These are phyloP conservation scores for Myiothlypis coronata DNA, from an alignment of 2,797 vertebrate genomes.

Conservation along the genomic window DNA sequence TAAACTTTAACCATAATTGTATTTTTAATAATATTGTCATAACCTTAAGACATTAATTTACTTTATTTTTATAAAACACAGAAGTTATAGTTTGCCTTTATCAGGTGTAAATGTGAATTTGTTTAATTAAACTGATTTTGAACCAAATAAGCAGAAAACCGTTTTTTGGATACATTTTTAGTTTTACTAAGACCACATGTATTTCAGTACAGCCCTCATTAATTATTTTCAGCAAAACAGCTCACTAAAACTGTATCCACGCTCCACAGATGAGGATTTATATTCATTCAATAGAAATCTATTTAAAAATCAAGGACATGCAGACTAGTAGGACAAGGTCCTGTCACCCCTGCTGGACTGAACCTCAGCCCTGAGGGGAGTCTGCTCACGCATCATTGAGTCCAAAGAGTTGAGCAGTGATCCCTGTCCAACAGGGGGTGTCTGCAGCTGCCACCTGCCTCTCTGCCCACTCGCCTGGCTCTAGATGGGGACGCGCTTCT, in stretches of 20 bases:
- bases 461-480: accelerated
- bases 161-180: neutral
- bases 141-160: neutral
- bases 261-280: neutral
- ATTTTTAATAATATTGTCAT: neutral
- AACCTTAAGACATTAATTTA: neutral
- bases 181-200: neutral
- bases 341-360: neutral
- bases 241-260: neutral
- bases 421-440: neutral
- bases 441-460: neutral
- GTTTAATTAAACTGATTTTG: neutral
- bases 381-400: neutral
- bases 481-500: neutral
- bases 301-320: neutral
- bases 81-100: neutral
- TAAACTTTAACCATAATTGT: neutral
- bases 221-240: neutral
- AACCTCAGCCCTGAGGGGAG: neutral
- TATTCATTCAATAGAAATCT: neutral
- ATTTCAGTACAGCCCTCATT: neutral
- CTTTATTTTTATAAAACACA: neutral
- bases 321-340: neutral
- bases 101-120: neutral
- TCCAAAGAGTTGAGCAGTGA: neutral